phyloP scores from a whole-genome alignment of 2,888 invertebrate genomes.

The Tenthredo notha region DNA sequence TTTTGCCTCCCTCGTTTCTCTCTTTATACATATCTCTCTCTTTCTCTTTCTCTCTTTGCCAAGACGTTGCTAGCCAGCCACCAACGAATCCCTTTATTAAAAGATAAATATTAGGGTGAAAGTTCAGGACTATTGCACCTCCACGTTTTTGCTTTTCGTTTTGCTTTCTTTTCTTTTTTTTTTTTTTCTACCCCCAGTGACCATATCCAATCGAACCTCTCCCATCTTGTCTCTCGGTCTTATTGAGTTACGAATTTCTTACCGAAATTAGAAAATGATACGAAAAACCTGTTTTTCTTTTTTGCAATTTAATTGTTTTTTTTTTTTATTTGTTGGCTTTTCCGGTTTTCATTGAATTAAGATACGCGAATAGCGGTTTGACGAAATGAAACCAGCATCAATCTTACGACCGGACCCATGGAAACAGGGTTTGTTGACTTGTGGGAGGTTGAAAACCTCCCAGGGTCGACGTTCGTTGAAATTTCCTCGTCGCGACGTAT shows the following conservation, averaged over 20 bases:
- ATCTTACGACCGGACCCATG: not conserved
- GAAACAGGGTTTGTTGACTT: not conserved
- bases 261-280: not conserved
- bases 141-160: not conserved
- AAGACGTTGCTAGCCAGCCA: conserved; percentile 22
- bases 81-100: conserved; percentile 25
- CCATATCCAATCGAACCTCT: not conserved
- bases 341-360: not conserved
- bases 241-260: not conserved
- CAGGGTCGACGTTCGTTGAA: not conserved
- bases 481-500: conserved; percentile 7
- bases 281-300: not conserved
- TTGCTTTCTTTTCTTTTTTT: not conserved
- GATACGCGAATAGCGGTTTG: not conserved
- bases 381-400: not conserved
- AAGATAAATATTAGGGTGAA: conserved; percentile 34
- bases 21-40: not conserved
- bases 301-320: too few relatives aligned
- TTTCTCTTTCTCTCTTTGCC: conserved; percentile 1
- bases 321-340: not conserved
- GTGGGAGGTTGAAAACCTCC: not conserved
- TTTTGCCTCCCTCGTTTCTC: not conserved
- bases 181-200: not conserved
- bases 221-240: not conserved
- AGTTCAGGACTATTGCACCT: conserved; percentile 9